These are phyloP conservation scores for Podilymbus podiceps DNA, from an alignment of 2,113 vertebrate species.

Conservation along the genomic window DNA sequence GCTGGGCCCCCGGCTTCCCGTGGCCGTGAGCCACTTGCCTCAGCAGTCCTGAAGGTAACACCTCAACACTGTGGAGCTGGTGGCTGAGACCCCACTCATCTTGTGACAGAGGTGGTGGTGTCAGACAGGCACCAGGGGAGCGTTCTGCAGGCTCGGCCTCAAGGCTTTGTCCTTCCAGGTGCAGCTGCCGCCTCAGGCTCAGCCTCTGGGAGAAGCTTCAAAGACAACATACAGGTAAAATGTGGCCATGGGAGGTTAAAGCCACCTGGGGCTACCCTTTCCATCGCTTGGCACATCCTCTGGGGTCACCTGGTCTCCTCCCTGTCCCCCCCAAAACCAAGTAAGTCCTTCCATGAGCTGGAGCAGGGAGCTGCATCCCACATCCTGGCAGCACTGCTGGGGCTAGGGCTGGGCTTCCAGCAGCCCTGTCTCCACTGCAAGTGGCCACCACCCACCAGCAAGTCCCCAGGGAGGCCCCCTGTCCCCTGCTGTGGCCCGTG, in stretches of 20 bases:
- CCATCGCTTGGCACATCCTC: rapidly evolving
- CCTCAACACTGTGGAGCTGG: no score
- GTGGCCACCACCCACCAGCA: background rate
- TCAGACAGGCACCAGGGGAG: background rate
- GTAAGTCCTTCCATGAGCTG: rapidly evolving
- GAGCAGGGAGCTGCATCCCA: rapidly evolving
- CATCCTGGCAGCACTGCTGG: background rate
- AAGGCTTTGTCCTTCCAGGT: constrained; percentile 31
- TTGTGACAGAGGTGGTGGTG: rapidly evolving
- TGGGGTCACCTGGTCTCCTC: background rate
- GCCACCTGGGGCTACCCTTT: no score
- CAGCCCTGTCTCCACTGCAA: rapidly evolving
- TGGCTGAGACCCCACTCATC: background rate
- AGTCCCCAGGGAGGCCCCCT: rapidly evolving
- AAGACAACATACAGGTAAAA: constrained; percentile 66
- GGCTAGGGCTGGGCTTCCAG: background rate
- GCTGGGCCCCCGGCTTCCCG: background rate
- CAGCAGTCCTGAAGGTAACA: background rate
- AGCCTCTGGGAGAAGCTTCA: background rate
- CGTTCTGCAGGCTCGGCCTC: background rate
- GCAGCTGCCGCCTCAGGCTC: background rate
- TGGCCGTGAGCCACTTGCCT: background rate
- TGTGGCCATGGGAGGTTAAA: background rate
- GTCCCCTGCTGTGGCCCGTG: rapidly evolving
- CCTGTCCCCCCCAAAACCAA: rapidly evolving